Base-by-base conservation (phyloP, 2,797 vertebrate genomes). In the Oryzias dopingdopingensis region DNA sequence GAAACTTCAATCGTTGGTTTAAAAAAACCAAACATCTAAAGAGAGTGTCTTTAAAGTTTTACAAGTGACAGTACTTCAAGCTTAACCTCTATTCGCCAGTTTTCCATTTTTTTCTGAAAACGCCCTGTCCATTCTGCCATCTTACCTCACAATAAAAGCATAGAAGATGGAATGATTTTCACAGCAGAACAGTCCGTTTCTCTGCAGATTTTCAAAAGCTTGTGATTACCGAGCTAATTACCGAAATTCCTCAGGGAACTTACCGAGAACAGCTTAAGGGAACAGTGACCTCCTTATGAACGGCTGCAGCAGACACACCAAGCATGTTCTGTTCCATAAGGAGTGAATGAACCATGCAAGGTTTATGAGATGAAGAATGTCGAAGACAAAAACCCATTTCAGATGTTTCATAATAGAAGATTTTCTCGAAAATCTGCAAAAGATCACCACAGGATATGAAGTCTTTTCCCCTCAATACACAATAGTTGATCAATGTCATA, bases 151-250 rank as follows among this genome's bases (percentile, higher is more conserved):
- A 60, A 75, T 62, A 51, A 64, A 68, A 56, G 8, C 32, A 49
- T 22, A 61, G 16, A 67, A 56, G 52, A 61, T 48, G 16, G 4
- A 46, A 49, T 4, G 67, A 74, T 86, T 82, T 66, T 77, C 74
- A 81, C 56, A 84, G 69, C 64, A 68, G 81, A 80, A 74, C 83
- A 76, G 83, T 76, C 65, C 72, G 67, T 86, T 87, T 86, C 85
- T 79, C 73, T 65, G 67, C 78, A 84, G 77, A 90, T 90, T 90
- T 91, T 78, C 86, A 74, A 88, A 89, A 90, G 85, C 85, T 83
- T 83, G 81, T 82, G 85, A 89, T 92, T 91, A 89, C 81, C 41
- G 74, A 88, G 78, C 82, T 89, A 92, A 91, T 91, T 86, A 90
- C 88, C 59, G 67, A 83, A 89, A 92, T 93, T 92, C 90, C 87